phyloP scores from a whole-genome alignment of 2,888 invertebrate genomes.

The Laothoe populi region DNA sequence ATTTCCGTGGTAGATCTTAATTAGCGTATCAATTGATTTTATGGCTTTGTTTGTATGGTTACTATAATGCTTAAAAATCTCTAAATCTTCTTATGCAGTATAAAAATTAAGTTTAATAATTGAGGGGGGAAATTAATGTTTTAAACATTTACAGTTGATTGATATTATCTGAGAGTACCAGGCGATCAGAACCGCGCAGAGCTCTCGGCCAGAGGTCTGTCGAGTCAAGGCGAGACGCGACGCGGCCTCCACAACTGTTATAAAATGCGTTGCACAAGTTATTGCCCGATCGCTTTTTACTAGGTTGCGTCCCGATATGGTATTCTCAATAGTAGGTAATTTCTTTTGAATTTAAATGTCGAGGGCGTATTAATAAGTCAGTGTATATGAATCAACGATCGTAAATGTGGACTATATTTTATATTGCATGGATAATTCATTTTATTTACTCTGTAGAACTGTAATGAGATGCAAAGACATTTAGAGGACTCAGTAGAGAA shows the following conservation, averaged over 20 bases:
- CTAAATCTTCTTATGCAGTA: too few species aligned
- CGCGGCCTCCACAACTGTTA: conserved; percentile 43
- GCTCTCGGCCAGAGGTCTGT: conserved; percentile 43
- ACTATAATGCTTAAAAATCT: too few species aligned
- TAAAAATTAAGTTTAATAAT: too few species aligned
- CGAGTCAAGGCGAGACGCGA: conserved; percentile 56
- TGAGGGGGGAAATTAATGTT: too few species aligned
- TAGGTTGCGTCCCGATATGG: conserved; percentile 22
- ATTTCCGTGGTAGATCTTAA: too few species aligned
- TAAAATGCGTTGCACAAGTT: conserved; percentile 39
- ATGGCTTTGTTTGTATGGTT: too few species aligned
- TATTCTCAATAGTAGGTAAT: not conserved
- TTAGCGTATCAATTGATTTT: too few species aligned
- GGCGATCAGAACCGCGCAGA: conserved; percentile 20
- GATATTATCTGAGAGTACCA: conserved; percentile 28
- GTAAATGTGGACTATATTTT: not conserved
- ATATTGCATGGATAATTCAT: not conserved
- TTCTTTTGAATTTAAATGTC: not conserved
- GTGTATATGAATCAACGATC: too few species aligned
- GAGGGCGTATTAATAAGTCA: too few species aligned
- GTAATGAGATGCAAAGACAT: too few species aligned
- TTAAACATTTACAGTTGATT: not conserved
- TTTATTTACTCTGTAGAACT: not conserved
- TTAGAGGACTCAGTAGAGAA: too few species aligned
- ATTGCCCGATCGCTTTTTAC: conserved; percentile 31